Conservation (phyloP, 2,113 vertebrate species). For the Cyanoderma ruficeps region DNA sequence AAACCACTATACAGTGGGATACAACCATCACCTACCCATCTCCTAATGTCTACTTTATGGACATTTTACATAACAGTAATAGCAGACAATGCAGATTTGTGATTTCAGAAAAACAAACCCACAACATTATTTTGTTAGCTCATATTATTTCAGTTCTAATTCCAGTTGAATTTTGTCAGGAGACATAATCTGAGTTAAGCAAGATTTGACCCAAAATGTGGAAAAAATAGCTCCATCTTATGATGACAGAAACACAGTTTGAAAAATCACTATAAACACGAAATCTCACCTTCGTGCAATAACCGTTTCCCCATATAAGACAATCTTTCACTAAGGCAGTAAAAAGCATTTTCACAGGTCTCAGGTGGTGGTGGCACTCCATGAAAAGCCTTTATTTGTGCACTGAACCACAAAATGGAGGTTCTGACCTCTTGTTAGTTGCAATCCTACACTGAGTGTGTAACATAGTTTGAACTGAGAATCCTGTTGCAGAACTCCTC, state of each 20-base stretch:
- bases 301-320: not conserved
- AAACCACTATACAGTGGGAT: fast-evolving
- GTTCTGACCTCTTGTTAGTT: constrained; percentile 41
- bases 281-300: constrained; percentile 4
- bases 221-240: not conserved
- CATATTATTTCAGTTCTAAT: not conserved
- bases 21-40: not conserved
- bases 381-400: constrained; percentile 54
- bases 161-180: not conserved
- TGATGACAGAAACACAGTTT: not conserved
- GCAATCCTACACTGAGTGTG: not conserved
- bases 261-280: constrained; percentile 19
- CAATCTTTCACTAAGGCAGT: not conserved
- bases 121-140: not conserved
- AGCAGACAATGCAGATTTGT: not conserved
- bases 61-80: not conserved
- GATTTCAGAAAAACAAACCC: not conserved
- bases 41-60: not conserved
- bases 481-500: not conserved
- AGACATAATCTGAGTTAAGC: not conserved
- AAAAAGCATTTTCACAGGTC: constrained; percentile 31
- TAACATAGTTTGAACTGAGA: constrained; percentile 21
- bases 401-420: constrained; percentile 55
- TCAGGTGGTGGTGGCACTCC: not conserved
- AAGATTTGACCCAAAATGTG: not conserved